Percentiles rank a stretch among this genome's conserved stretches.
These are phyloP conservation scores for Sebastes wilsoni DNA, from an alignment of 2,797 vertebrate genomes.

Conservation along the genomic window DNA sequence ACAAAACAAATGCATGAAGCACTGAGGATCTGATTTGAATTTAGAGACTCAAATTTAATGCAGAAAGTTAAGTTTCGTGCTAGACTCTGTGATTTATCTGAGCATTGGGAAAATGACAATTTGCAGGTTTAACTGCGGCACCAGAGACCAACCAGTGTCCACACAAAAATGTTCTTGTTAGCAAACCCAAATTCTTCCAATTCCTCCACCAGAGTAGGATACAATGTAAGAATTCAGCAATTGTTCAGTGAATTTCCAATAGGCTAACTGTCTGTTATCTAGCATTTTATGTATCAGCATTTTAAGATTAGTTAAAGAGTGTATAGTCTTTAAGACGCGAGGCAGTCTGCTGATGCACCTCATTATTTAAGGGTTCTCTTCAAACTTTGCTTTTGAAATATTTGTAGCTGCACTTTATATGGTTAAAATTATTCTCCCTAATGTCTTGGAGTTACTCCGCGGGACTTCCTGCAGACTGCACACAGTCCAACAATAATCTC, in stretches of 20 bases:
- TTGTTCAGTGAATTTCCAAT: background rate
- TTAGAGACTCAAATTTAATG: background rate
- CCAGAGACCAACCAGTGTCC: background rate
- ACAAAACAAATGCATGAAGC: conserved; percentile 15
- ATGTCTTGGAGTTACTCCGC: background rate
- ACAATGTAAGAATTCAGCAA: conserved; percentile 5
- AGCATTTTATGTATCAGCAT: background rate
- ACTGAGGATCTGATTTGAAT: conserved; percentile 7
- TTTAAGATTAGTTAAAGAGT: background rate
- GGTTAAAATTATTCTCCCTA: background rate
- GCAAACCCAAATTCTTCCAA: conserved; percentile 14
- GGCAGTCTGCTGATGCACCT: background rate
- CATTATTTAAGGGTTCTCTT: background rate
- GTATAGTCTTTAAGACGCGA: background rate
- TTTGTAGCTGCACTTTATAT: background rate
- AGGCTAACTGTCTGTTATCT: background rate
- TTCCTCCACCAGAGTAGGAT: background rate
- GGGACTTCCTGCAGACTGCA: background rate
- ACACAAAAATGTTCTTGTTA: background rate
- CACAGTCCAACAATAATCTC: background rate
- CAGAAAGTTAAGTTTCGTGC: background rate
- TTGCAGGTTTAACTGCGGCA: background rate
- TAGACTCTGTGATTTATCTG: background rate
- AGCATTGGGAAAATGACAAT: background rate
- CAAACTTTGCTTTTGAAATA: background rate